Conservation (phyloP, 2,888 invertebrate species). For the Gerris lacustris region DNA sequence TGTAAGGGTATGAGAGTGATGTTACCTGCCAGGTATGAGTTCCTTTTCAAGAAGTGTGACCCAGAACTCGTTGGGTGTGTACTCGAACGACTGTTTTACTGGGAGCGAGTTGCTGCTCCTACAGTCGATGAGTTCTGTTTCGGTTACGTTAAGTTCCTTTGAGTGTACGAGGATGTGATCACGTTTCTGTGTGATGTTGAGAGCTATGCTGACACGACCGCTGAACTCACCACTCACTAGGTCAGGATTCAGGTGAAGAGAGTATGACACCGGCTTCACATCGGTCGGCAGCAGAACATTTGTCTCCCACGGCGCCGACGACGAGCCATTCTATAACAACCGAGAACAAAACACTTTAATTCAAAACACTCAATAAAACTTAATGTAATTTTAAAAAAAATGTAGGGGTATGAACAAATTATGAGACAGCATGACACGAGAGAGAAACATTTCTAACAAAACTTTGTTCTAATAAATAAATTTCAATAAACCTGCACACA, state of each 20-base stretch:
- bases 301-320: conserved; percentile 25
- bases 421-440: no score
- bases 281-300: conserved; percentile 39
- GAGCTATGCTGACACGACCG: conserved; percentile 45
- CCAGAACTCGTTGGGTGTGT: conserved; percentile 26
- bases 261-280: conserved; percentile 52
- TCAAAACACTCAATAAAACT: no score
- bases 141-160: conserved; percentile 44
- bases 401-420: no score
- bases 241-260: conserved; percentile 53
- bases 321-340: neutral
- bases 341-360: neutral
- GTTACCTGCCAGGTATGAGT: conserved; percentile 33
- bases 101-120: neutral
- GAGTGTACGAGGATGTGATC: conserved; percentile 47
- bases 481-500: no score
- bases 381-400: no score
- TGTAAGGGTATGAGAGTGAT: conserved; percentile 26
- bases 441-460: no score
- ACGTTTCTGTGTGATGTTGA: conserved; percentile 40
- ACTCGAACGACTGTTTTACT: conserved; percentile 22
- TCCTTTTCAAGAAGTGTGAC: conserved; percentile 22
- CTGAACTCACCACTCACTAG: conserved; percentile 43
- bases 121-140: conserved; percentile 17
- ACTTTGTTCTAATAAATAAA: no score